Conservation (phyloP, 2,888 invertebrate genomes). For the Apodemia zela region DNA sequence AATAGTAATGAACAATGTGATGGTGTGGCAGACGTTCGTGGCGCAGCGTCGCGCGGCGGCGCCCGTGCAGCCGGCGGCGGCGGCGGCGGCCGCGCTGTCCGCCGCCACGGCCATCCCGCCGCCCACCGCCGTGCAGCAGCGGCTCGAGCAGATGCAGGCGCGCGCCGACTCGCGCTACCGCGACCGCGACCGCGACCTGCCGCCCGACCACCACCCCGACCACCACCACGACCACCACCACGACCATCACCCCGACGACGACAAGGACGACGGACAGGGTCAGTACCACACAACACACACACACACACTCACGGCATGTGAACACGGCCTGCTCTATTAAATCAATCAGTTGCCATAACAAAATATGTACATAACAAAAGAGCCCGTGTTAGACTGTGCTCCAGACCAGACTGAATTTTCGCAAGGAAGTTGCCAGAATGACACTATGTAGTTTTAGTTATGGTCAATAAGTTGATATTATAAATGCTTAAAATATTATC, state of each 20-base stretch:
- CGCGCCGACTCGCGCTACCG: slow-evolving; percentile 59
- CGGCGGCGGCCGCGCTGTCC: slow-evolving; percentile 71
- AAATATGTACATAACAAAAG: no score
- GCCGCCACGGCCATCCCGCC: slow-evolving; percentile 74
- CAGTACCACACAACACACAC: not conserved
- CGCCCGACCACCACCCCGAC: slow-evolving; percentile 39
- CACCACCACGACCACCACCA: no score
- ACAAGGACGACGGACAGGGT: slow-evolving; percentile 56
- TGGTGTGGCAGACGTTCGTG: slow-evolving; percentile 59
- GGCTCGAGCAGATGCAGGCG: slow-evolving; percentile 70
- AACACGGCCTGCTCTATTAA: no score
- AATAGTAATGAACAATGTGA: no score
- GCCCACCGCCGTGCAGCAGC: slow-evolving; percentile 72
- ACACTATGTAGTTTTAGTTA: no score
- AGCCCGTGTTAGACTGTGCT: no score
- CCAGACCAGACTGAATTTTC: no score
- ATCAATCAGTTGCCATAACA: no score
- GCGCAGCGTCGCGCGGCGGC: slow-evolving; percentile 72
- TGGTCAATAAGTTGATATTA: no score
- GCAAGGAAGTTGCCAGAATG: no score
- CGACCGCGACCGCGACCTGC: slow-evolving; percentile 48
- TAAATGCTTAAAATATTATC: no score
- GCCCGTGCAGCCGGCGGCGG: slow-evolving; percentile 73
- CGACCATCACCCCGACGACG: slow-evolving; percentile 49
- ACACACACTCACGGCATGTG: not conserved